Evolutionary conservation across 2,797 vertebrate species (phyloP), one percentile per base, ranked within the genome.

Genomic region (Otus scops): DNA sequence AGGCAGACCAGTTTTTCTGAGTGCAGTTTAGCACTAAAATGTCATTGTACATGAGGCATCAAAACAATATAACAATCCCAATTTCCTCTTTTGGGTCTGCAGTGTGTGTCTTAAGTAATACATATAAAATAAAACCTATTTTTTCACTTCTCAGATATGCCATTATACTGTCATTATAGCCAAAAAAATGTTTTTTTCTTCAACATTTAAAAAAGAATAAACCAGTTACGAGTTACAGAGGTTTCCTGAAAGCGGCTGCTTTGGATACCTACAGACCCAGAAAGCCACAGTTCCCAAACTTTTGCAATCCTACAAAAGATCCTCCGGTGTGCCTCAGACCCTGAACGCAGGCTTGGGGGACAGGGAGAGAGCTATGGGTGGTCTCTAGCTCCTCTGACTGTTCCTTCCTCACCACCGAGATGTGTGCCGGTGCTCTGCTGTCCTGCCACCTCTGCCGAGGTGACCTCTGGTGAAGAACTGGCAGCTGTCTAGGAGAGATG

Each of bases 361-460:
- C 4, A 0, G 26, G 38, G 34, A 34, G 12, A 47, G 26, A 20
- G 24, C 4, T 15, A 11, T 0, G 0, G 47, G 34, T 18, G 38
- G 69, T 24, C 47, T 61, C 30, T 47, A 30, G 60, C 69, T 36
- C 23, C 56, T 27, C 53, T 10, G 56, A 7, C 28, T 11, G 13
- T 51, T 22, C 65, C 48, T 17, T 18, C 34, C 53, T 39, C 5
- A 1, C 67, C 61, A 70, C 32, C 8, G 0, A 30, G 61, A 28
- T 1, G 0, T 1, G 3, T 9, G 30, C 20, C 60, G 18, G 51
- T 26, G 18, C 68, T 56, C 57, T 13, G 39, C 9, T 4, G 1
- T 21, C 15, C 1, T 2, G 2, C 21, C 2, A 2, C 26, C 6
- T n/a, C 65, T 60, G 47, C 11, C 0, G 1, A 71, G 23, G 13